Conservation (phyloP, 2,113 vertebrate genomes). For the Heterochromis multidens region DNA sequence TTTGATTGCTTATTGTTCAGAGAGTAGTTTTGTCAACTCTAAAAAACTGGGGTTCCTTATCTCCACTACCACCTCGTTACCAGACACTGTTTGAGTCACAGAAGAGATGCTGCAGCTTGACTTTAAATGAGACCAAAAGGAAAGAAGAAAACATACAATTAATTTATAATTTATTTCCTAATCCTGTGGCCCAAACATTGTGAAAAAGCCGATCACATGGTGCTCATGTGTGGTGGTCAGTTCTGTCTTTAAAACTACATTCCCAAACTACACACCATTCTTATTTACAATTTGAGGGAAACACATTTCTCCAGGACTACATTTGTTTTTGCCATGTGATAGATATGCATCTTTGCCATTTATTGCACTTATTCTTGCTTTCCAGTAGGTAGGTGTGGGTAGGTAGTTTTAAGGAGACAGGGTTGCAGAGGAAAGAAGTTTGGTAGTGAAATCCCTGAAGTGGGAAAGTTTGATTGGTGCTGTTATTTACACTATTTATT, state of each 20-base stretch:
- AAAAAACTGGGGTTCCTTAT: background rate
- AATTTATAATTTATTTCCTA: background rate
- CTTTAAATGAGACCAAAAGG: background rate
- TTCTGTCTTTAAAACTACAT: background rate
- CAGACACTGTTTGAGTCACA: background rate
- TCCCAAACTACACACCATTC: background rate
- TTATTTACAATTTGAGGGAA: background rate
- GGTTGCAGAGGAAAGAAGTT: background rate
- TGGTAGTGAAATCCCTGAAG: background rate
- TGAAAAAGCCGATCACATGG: background rate
- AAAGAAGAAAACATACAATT: background rate
- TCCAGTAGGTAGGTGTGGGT: background rate
- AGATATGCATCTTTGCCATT: background rate
- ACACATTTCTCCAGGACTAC: background rate
- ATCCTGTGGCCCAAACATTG: background rate
- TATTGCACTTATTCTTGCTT: background rate
- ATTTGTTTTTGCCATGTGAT: too few species aligned
- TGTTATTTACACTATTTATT: background rate
- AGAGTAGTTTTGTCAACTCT: background rate
- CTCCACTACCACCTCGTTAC: background rate
- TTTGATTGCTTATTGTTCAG: background rate
- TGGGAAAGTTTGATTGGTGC: background rate
- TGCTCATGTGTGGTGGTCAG: background rate
- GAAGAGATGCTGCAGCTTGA: background rate
- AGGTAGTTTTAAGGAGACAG: background rate